Evolutionary conservation across 2,113 vertebrate species (phyloP).

Genomic region (Chauna torquata): DNA sequence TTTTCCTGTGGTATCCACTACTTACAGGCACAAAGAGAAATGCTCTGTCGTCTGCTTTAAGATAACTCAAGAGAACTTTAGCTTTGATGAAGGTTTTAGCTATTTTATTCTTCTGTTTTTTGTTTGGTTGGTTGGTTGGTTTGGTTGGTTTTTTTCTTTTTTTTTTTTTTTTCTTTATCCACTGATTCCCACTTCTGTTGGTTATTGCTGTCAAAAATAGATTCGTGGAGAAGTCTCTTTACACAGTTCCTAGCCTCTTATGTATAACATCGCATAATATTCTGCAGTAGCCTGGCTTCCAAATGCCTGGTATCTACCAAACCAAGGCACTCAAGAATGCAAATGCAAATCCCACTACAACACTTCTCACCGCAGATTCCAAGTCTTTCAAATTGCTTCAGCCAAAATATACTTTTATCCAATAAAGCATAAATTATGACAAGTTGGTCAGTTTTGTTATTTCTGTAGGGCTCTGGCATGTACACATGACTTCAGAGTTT

Average conservation of each 20-base stretch:
- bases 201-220: not conserved
- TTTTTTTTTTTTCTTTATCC: not conserved
- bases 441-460: not conserved
- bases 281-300: not conserved
- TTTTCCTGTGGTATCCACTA: not conserved
- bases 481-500: not conserved
- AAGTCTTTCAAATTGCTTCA: not conserved
- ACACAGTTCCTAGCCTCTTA: not conserved
- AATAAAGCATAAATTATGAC: not conserved
- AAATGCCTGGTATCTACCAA: not conserved
- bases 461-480: not conserved
- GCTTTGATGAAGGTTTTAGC: not conserved
- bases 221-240: not conserved
- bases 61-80: not conserved
- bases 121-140: not conserved
- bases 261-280: not conserved
- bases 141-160: not conserved
- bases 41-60: not conserved
- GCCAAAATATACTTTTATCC: not conserved
- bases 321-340: not conserved
- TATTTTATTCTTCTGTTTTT: not conserved
- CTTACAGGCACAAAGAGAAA: not conserved
- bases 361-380: not conserved
- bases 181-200: not conserved
- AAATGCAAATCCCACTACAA: not conserved